These are phyloP conservation scores for Drosophila atroscutellata DNA, from an alignment of 2,888 invertebrate genomes.

Conservation along the genomic window DNA sequence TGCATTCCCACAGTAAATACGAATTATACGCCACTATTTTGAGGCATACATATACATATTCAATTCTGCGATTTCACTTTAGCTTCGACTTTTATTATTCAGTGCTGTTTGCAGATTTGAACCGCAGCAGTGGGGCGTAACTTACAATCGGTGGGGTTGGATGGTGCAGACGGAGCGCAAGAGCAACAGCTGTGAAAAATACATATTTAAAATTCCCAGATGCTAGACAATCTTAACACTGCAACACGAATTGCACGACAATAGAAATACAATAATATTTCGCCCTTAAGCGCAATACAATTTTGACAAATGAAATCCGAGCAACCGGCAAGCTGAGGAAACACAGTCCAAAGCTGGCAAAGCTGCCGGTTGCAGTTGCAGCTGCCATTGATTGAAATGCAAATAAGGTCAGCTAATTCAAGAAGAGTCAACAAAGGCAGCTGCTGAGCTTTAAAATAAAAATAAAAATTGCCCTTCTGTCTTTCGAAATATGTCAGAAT, in stretches of 20 bases:
- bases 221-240: conserved; percentile 15
- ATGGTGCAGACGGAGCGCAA: conserved; percentile 40
- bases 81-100: conserved; percentile 46
- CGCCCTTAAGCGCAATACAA: conserved; percentile 59
- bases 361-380: conserved; percentile 24
- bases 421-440: conserved; percentile 13
- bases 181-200: conserved; percentile 54
- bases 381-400: conserved; percentile 14
- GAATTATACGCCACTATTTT: conserved; percentile 49
- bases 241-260: conserved; percentile 43
- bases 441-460: conserved; percentile 8
- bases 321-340: conserved; percentile 24
- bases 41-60: conserved; percentile 42
- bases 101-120: conserved; percentile 48
- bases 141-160: background rate
- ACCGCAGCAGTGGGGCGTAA: conserved; percentile 17
- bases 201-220: conserved; percentile 68
- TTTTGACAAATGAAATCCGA: conserved; percentile 58
- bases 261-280: conserved; percentile 30
- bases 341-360: background rate
- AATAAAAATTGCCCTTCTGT: background rate
- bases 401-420: conserved; percentile 34
- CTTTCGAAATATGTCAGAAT: background rate
- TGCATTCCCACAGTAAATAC: conserved; percentile 66
- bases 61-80: conserved; percentile 69